Evolutionary conservation across 2,797 vertebrate species (phyloP), one percentile per base, ranked within the genome.

Genomic region (Crossoptilon crossoptilon): DNA sequence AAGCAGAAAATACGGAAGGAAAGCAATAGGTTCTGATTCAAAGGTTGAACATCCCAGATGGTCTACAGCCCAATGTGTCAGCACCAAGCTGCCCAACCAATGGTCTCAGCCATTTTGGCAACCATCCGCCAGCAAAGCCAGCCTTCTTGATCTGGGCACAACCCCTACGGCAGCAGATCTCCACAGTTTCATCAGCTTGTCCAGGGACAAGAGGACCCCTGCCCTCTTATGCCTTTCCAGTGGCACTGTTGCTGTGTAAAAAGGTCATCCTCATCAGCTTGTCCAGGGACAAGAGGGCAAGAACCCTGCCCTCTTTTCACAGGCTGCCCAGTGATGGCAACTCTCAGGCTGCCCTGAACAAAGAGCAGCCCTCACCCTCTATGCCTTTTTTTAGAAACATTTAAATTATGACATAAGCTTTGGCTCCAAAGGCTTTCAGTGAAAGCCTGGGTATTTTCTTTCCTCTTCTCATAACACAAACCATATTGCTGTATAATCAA

Each of bases 361-460:
- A 46, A 43, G 62, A 41, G 14, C 44, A 87, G 39, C 49, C 53
- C 26, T 83, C 53, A 62, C 29, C 55, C 6, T 8, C 33, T 17
- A 29, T 23, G 23, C 33, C 2, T 68, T n/a, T 49, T 49, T 33
- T 31, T 19, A 64, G 56, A 82, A 87, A 71, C 64, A 53, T 75
- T 64, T 87, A 76, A 87, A 95, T 85, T 41, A 88, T 94, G 90
- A 91, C 84, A 83, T 91, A 94, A 90, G 62, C 44, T 93, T 92
- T 94, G 94, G 91, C 88, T 95, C 70, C 0, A 0, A 92, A 63
- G 63, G 55, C 14, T 91, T 90, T 79, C 76, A 70, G 80, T 29
- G 62, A 94, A 91, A 91, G 80, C 51, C 88, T 77, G 71, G 75
- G 62, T 91, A 88, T 86, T 93, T 80, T 90, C 81, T 94, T 84